Percentiles rank a stretch among this genome's conserved stretches.
Conservation (phyloP, 2,113 vertebrate species). For the Speoplatyrhinus poulsoni region DNA sequence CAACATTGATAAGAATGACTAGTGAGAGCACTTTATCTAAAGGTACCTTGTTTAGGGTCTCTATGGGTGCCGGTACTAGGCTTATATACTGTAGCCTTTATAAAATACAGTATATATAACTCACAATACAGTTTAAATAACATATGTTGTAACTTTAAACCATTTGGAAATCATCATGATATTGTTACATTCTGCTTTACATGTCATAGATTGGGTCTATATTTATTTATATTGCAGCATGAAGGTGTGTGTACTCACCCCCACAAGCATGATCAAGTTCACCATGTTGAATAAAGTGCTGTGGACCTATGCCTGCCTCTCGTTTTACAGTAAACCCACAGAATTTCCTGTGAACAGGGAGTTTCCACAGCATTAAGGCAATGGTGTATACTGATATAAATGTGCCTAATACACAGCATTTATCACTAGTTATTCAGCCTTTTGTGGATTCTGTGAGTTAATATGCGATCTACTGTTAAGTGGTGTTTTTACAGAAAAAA, state of each 20-base stretch:
- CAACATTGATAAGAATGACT: no score
- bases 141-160: no score
- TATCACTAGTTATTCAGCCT: not conserved
- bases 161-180: not conserved
- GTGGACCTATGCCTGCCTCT: not conserved
- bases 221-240: not conserved
- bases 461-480: no score
- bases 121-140: no score
- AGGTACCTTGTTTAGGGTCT: no score
- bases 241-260: slow-evolving; percentile 39
- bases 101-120: no score
- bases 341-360: slow-evolving; percentile 29
- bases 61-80: no score
- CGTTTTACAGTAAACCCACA: slow-evolving; percentile 1
- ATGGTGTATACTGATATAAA: not conserved
- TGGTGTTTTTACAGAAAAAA: no score
- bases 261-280: slow-evolving; percentile 18
- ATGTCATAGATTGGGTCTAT: not conserved
- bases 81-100: no score
- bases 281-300: slow-evolving; percentile 24
- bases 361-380: not conserved
- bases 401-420: not conserved
- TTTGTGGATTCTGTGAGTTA: no score
- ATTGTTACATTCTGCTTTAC: not conserved
- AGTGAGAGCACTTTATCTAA: no score